These are phyloP conservation scores for Etheostoma cragini DNA, from an alignment of 2,113 vertebrate species.

Conservation along the genomic window DNA sequence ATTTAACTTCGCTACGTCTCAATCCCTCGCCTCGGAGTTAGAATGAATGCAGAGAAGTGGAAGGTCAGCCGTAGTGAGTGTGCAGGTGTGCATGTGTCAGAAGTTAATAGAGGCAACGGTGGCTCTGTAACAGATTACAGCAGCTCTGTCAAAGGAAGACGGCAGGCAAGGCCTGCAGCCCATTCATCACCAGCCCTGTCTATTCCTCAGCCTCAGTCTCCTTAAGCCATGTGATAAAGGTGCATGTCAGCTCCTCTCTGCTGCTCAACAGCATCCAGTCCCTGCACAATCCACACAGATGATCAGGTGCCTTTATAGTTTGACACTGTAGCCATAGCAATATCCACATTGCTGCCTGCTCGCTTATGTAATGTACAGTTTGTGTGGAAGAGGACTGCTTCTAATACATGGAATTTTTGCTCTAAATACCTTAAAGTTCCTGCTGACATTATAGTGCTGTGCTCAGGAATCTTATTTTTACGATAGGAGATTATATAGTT, in stretches of 20 bases:
- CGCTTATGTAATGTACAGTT: constrained; percentile 33
- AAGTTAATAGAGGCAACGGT: constrained; percentile 81
- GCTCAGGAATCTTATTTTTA: constrained; percentile 44
- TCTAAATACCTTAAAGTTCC: constrained; percentile 28
- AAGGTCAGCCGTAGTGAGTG: constrained; percentile 74
- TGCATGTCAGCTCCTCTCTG: constrained; percentile 79
- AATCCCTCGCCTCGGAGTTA: constrained; percentile 33
- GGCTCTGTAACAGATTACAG: constrained; percentile 84
- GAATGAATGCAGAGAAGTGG: constrained; percentile 61
- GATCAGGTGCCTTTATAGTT: constrained; percentile 49
- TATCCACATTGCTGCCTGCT: constrained; percentile 31
- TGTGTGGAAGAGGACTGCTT: constrained; percentile 25
- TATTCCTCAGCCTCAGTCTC: constrained; percentile 76
- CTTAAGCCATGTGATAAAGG: constrained; percentile 84
- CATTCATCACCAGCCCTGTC: constrained; percentile 82
- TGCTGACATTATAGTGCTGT: constrained; percentile 23
- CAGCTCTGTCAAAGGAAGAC: constrained; percentile 79
- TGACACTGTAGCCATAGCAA: constrained; percentile 50
- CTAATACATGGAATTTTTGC: constrained; percentile 26
- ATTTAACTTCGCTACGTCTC: constrained; percentile 28
- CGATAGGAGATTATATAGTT: constrained; percentile 64
- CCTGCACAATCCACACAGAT: constrained; percentile 74
- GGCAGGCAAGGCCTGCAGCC: constrained; percentile 76
- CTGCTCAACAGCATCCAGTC: constrained; percentile 78
- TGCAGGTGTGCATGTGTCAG: constrained; percentile 74